Conservation (phyloP, 2,888 invertebrate species). For the Agriopis marginaria region DNA sequence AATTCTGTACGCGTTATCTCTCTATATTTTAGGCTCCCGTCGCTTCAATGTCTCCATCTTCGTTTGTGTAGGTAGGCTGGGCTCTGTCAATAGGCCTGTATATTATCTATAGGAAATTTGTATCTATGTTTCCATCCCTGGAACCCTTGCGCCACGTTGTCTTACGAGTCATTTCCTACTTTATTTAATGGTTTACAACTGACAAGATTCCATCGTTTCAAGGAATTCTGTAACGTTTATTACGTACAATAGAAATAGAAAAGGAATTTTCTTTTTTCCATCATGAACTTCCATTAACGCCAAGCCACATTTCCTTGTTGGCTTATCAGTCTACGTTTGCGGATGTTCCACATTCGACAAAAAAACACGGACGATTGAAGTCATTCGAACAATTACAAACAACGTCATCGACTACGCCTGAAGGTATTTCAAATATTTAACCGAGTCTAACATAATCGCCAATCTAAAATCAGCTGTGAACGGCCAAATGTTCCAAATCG, state of each 20-base stretch:
- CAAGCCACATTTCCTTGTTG: too few species aligned
- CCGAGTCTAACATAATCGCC: slow-evolving; percentile 16
- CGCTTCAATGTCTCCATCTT: slow-evolving; percentile 33
- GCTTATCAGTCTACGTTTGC: background rate
- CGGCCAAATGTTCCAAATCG: slow-evolving; percentile 42
- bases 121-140: background rate
- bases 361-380: background rate
- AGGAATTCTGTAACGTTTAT: background rate
- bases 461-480: slow-evolving; percentile 45
- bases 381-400: background rate
- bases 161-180: slow-evolving; percentile 2
- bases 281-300: too few species aligned
- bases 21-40: slow-evolving; percentile 33
- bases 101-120: background rate
- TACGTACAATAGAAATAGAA: background rate
- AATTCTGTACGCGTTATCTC: slow-evolving; percentile 41
- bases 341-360: background rate
- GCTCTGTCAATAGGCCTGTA: background rate
- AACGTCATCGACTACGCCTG: background rate
- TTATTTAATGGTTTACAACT: slow-evolving; percentile 3
- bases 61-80: slow-evolving; percentile 17
- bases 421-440: background rate
- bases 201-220: slow-evolving; percentile 8
- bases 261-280: background rate
- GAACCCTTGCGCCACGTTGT: too few species aligned